A percentile compares a stretch with the other conserved stretches of the same genome.
Evolutionary conservation across 2,113 vertebrate species (phyloP).

Genomic region (Mionectes macconnelli): DNA sequence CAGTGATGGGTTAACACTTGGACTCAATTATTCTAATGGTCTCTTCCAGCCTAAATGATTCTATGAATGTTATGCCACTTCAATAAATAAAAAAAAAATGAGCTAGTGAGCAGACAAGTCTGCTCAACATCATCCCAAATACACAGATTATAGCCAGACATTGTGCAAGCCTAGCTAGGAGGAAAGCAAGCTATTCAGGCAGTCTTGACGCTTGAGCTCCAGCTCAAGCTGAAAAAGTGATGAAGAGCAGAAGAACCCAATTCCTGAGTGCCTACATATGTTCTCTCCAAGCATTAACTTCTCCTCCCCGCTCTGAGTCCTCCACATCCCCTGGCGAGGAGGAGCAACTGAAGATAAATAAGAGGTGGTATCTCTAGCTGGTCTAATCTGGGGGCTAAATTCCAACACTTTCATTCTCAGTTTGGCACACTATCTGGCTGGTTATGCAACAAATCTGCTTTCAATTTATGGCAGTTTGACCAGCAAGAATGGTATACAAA

Average conservation of each 20-base stretch:
- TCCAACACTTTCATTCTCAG: not conserved
- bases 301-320: not conserved
- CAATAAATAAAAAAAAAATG: not conserved
- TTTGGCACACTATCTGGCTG: not conserved
- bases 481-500: not conserved
- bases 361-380: not conserved
- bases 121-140: not conserved
- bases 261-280: not conserved
- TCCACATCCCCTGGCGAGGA: not conserved
- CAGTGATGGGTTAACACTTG: not conserved
- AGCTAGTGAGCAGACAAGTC: not conserved
- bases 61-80: not conserved
- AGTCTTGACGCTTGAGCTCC: accelerated
- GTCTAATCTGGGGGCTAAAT: not conserved
- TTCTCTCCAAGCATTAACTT: not conserved
- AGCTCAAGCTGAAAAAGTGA: not conserved
- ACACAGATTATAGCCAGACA: not conserved
- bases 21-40: not conserved
- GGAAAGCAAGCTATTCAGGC: not conserved
- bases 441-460: slow-evolving; percentile 29
- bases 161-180: not conserved
- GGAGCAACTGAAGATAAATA: not conserved
- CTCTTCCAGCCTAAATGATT: not conserved
- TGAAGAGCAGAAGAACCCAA: slow-evolving; percentile 1
- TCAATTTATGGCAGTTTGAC: slow-evolving; percentile 35